Percentiles rank a stretch among this genome's conserved stretches.
Conservation (phyloP, 2,888 invertebrate species). For the Rhagonycha fulva region DNA sequence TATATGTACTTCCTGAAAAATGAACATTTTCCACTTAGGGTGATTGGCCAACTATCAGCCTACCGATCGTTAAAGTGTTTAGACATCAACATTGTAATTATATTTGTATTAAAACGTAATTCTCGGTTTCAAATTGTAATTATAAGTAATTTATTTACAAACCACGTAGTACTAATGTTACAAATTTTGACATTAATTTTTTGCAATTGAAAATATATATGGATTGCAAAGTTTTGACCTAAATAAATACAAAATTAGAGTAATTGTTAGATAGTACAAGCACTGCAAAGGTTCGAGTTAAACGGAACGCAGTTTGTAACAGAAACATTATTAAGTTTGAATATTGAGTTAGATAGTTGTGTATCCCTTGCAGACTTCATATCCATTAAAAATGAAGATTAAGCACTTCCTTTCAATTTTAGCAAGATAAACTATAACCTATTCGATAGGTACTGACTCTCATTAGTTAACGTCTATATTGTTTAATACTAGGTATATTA, state of each 20-base stretch:
- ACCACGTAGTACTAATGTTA: too few species aligned
- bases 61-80: too few species aligned
- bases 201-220: too few species aligned
- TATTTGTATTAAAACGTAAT: too few species aligned
- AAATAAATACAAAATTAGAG: constrained; percentile 1
- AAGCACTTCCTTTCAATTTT: constrained; percentile 6
- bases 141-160: too few species aligned
- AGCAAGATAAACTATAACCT: background rate
- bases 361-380: background rate
- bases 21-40: too few species aligned
- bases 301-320: constrained; percentile 9
- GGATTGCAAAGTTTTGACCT: background rate
- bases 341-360: constrained; percentile 7
- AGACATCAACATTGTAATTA: too few species aligned
- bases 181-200: too few species aligned
- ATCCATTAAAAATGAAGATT: constrained; percentile 3
- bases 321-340: constrained; percentile 1
- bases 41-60: too few species aligned
- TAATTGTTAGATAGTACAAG: background rate
- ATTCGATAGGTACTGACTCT: background rate
- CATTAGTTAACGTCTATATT: background rate
- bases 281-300: background rate
- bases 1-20: too few species aligned
- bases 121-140: too few species aligned
- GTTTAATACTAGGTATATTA: background rate